Evolutionary conservation across 1,140 invertebrate genomes (phyloP).

Genomic region (Heliothis virescens): DNA sequence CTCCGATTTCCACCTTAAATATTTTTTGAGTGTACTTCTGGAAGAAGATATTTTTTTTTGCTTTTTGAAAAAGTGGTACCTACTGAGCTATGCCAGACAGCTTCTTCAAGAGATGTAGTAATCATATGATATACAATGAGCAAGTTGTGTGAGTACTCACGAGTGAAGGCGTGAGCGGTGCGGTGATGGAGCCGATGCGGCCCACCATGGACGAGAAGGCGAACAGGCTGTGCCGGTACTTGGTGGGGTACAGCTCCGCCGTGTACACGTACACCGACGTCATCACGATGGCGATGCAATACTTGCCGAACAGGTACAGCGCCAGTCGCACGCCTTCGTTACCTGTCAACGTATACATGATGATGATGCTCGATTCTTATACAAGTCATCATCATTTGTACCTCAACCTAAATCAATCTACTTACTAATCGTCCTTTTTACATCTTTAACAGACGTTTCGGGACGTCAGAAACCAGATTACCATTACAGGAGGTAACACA

Average conservation of each 20-base stretch:
- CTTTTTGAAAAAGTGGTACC: too few relatives aligned
- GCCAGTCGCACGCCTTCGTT: slow-evolving; percentile 73
- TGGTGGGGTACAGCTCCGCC: slow-evolving; percentile 90
- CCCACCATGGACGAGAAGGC: slow-evolving; percentile 91
- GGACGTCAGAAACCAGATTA: not conserved
- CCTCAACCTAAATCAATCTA: too few relatives aligned
- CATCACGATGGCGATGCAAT: slow-evolving; percentile 89
- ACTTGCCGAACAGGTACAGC: slow-evolving; percentile 91
- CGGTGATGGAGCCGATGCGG: slow-evolving; percentile 90
- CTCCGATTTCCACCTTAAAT: too few relatives aligned
- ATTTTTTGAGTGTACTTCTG: too few relatives aligned
- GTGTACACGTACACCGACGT: slow-evolving; percentile 90
- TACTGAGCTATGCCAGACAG: too few relatives aligned
- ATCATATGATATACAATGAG: too few relatives aligned
- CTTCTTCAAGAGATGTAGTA: not conserved
- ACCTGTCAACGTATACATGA: slow-evolving; percentile 50
- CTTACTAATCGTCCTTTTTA: too few relatives aligned
- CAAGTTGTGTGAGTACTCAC: slow-evolving; percentile 50
- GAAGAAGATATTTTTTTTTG: too few relatives aligned
- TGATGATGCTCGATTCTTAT: too few relatives aligned
- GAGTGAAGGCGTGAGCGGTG: slow-evolving; percentile 89
- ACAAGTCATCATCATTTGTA: too few relatives aligned
- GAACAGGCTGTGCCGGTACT: slow-evolving; percentile 88
- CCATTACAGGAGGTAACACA: too few relatives aligned
- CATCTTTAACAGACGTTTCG: too few relatives aligned